Conservation (phyloP, 1,140 invertebrate genomes). For the Monochamus saltuarius region DNA sequence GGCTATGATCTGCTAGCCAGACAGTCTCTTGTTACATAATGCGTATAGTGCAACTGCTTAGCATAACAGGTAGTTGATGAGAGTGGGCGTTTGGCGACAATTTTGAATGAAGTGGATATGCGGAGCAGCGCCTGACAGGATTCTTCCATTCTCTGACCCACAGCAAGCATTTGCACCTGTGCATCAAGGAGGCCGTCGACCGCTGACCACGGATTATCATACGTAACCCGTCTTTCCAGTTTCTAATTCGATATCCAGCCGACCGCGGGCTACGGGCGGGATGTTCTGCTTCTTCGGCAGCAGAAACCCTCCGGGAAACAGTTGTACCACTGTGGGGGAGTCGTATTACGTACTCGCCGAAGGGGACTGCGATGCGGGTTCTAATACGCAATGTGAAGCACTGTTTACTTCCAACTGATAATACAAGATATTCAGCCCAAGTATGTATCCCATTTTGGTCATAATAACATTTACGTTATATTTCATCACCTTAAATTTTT, state of each 20-base stretch:
- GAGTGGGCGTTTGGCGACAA: constrained; percentile 23
- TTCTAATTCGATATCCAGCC: constrained; percentile 39
- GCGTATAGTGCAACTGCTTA: constrained; percentile 8
- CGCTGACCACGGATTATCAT: constrained; percentile 48
- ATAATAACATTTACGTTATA: too few species aligned
- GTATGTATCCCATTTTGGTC: too few species aligned
- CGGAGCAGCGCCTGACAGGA: background rate
- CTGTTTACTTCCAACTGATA: too few species aligned
- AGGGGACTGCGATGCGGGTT: constrained; percentile 22
- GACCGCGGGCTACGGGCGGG: constrained; percentile 11
- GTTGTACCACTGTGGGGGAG: constrained; percentile 19
- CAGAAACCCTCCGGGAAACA: constrained; percentile 5
- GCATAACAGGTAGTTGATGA: constrained; percentile 7
- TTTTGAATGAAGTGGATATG: constrained; percentile 15
- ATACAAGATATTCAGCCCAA: too few species aligned
- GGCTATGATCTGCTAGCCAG: constrained; percentile 9
- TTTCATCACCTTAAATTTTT: too few species aligned
- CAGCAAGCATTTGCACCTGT: constrained; percentile 47
- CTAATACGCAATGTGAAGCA: constrained; percentile 17
- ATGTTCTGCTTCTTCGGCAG: constrained; percentile 23
- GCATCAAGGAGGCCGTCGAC: constrained; percentile 40
- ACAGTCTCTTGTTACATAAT: constrained; percentile 12
- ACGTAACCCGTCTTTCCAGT: constrained; percentile 49
- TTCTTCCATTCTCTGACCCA: constrained; percentile 25
- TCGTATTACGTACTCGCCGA: constrained; percentile 18